A percentile compares a stretch with the other conserved stretches of the same genome.
Evolutionary conservation across 2,797 vertebrate genomes (phyloP).

Genomic region (Labeo calbasu): DNA sequence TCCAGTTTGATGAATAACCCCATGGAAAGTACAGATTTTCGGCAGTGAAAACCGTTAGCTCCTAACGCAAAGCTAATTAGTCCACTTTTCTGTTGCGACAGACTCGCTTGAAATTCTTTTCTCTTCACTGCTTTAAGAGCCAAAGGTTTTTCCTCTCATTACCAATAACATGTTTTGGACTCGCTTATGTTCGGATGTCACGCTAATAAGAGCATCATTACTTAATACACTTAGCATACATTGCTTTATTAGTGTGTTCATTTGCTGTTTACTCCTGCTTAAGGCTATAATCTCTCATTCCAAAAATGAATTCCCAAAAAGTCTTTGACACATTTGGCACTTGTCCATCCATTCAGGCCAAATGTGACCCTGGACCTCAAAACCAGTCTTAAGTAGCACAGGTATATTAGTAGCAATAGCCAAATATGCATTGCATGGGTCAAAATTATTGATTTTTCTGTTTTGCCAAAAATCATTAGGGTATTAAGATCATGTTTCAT

Average conservation of each 20-base stretch:
- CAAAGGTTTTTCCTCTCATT: slow-evolving; percentile 53
- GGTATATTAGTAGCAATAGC: too few relatives aligned
- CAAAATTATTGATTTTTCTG: too few relatives aligned
- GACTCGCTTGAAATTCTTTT: slow-evolving; percentile 65
- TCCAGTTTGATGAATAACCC: slow-evolving; percentile 80
- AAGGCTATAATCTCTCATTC: slow-evolving; percentile 13
- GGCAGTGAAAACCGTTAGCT: slow-evolving; percentile 79
- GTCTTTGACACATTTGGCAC: slow-evolving; percentile 23
- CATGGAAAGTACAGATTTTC: slow-evolving; percentile 74
- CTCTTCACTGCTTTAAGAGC: slow-evolving; percentile 47
- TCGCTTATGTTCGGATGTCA: slow-evolving; percentile 44
- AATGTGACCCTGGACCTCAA: too few relatives aligned
- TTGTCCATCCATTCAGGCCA: not conserved
- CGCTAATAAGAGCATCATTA: slow-evolving; percentile 27
- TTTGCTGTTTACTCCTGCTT: slow-evolving; percentile 20
- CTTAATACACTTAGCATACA: slow-evolving; percentile 30
- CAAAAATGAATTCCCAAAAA: slow-evolving; percentile 35
- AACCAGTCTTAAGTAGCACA: too few relatives aligned
- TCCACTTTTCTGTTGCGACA: slow-evolving; percentile 71
- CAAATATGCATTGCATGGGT: too few relatives aligned
- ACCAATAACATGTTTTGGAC: slow-evolving; percentile 45
- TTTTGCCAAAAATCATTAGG: too few relatives aligned
- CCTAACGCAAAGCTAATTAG: slow-evolving; percentile 76
- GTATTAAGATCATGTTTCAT: too few relatives aligned
- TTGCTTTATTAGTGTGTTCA: slow-evolving; percentile 32